Percentiles rank a stretch among this genome's conserved stretches.
Evolutionary conservation across 1,140 invertebrate genomes (phyloP).

Genomic region (Drosophila insularis): DNA sequence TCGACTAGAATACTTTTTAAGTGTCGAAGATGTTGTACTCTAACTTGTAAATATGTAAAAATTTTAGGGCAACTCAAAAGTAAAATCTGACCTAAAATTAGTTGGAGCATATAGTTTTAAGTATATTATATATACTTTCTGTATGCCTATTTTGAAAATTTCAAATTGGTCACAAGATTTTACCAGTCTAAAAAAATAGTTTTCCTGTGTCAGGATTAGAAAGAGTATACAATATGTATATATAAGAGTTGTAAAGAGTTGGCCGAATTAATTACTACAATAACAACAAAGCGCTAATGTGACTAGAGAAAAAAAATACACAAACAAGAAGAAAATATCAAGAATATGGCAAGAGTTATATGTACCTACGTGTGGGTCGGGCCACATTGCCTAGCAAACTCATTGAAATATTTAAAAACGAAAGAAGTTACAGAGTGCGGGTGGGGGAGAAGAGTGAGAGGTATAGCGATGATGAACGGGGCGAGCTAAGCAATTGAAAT

Average conservation of each 20-base stretch:
- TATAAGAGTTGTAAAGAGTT: neutral
- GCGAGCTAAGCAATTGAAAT: constrained; percentile 15
- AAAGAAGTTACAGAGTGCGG: neutral
- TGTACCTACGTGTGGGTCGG: neutral
- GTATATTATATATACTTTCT: no score
- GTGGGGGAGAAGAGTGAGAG: neutral
- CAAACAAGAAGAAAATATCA: neutral
- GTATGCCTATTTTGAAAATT: no score
- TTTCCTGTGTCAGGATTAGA: no score
- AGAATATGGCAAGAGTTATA: neutral
- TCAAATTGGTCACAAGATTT: no score
- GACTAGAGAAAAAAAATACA: neutral
- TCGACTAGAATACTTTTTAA: neutral
- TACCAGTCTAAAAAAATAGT: no score
- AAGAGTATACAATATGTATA: neutral
- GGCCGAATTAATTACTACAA: neutral
- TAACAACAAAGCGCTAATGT: constrained; percentile 8
- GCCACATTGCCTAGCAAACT: constrained; percentile 1
- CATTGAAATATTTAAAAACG: constrained; percentile 6
- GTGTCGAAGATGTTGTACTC: neutral
- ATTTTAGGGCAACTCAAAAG: no score
- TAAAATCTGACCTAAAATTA: no score
- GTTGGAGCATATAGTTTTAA: no score
- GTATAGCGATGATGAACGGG: neutral
- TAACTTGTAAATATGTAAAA: neutral